phyloP scores from a whole-genome alignment of 2,113 vertebrate species.

The Protomyctophum bolini region DNA sequence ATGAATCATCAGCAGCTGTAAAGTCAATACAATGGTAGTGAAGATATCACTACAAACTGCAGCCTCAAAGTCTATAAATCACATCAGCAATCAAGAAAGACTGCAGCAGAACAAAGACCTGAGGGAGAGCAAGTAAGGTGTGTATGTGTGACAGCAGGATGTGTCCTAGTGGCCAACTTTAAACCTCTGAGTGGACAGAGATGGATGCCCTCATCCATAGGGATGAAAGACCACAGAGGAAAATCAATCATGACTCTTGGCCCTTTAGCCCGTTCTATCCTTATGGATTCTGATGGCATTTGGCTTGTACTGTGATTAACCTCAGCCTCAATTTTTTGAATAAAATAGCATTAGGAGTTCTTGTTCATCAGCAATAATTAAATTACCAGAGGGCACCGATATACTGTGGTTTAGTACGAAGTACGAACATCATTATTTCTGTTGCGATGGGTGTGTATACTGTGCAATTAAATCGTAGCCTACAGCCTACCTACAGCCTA shows the following conservation, averaged over 20 bases:
- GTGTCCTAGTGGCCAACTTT: conserved; percentile 4
- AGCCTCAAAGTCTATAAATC: too few relatives aligned
- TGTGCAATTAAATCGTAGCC: too few relatives aligned
- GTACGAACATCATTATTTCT: conserved; percentile 5
- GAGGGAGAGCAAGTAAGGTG: background rate
- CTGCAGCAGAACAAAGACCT: too few relatives aligned
- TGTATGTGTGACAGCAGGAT: background rate
- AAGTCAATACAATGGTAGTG: too few relatives aligned
- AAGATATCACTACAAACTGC: too few relatives aligned
- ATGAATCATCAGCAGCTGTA: too few relatives aligned
- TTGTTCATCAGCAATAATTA: conserved; percentile 25
- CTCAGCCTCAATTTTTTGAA: conserved; percentile 3
- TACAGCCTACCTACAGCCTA: too few relatives aligned
- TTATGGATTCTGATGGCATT: conserved; percentile 3
- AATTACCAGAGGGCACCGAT: conserved; percentile 16
- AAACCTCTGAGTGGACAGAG: conserved; percentile 18
- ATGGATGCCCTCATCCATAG: conserved; percentile 16
- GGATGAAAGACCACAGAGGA: conserved; percentile 19
- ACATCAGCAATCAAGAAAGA: too few relatives aligned
- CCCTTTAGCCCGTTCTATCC: conserved; percentile 1
- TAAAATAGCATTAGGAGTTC: conserved; percentile 15
- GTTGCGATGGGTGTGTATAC: too few relatives aligned
- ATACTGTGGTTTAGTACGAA: conserved; percentile 16
- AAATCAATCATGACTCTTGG: conserved; percentile 9
- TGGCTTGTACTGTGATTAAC: conserved; percentile 4